A percentile compares a stretch with the other conserved stretches of the same genome.
Conservation (phyloP, 2,888 invertebrate species). For the Leucophenga maculata region DNA sequence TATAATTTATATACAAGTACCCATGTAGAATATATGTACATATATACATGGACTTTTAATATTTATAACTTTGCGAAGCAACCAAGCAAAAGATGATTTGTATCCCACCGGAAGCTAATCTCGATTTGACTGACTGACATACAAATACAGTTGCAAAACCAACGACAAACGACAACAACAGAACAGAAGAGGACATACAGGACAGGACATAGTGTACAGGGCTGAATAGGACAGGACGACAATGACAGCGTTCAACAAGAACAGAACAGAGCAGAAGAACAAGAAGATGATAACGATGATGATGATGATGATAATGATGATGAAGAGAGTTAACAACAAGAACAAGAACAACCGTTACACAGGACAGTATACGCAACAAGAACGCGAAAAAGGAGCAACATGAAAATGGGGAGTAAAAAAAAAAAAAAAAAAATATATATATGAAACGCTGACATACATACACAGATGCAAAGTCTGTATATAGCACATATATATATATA, state of each 20-base stretch:
- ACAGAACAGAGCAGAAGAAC: background rate
- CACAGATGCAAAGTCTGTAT: slow-evolving; percentile 12
- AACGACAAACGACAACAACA: slow-evolving; percentile 18
- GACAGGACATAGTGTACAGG: slow-evolving; percentile 29
- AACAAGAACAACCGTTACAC: background rate
- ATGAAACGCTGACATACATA: slow-evolving; percentile 19
- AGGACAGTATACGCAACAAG: slow-evolving; percentile 39
- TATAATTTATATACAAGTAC: background rate
- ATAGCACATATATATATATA: slow-evolving; percentile 31
- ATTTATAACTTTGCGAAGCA: slow-evolving; percentile 58
- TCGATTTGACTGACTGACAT: slow-evolving; percentile 57
- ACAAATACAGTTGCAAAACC: slow-evolving; percentile 31
- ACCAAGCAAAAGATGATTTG: slow-evolving; percentile 62
- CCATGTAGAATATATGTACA: too few relatives aligned
- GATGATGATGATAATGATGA: background rate
- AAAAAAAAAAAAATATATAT: background rate
- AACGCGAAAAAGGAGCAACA: slow-evolving; percentile 25
- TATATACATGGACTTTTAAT: slow-evolving; percentile 50
- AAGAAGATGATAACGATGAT: background rate
- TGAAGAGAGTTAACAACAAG: background rate
- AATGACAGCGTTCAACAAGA: slow-evolving; percentile 29
- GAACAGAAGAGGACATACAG: slow-evolving; percentile 18
- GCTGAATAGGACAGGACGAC: slow-evolving; percentile 42
- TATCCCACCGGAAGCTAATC: slow-evolving; percentile 64
- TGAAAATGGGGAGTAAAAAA: background rate